These are phyloP conservation scores for Microctonus aethiopoides DNA, from an alignment of 2,888 invertebrate genomes.

Conservation along the genomic window DNA sequence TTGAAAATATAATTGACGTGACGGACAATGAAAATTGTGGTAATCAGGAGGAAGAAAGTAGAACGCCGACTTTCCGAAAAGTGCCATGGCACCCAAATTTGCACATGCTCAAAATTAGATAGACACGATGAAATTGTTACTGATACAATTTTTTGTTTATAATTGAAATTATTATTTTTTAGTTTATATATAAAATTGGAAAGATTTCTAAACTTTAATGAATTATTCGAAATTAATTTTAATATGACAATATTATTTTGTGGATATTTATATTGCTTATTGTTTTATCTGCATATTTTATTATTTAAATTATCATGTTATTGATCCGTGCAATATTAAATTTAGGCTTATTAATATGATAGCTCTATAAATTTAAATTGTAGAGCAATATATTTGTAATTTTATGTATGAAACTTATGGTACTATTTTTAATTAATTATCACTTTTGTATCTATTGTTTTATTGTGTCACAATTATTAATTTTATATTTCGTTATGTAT, in stretches of 20 bases:
- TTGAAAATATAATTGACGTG: constrained; percentile 36
- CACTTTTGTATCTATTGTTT: not conserved
- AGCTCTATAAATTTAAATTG: not conserved
- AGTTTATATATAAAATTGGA: not conserved
- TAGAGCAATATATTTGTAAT: not conserved
- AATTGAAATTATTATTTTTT: not conserved
- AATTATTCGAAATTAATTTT: not conserved
- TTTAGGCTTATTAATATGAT: constrained; percentile 25
- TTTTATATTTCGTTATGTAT: not conserved
- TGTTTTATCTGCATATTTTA: not conserved
- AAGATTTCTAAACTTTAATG: not conserved
- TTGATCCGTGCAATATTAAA: constrained; percentile 43
- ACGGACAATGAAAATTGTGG: constrained; percentile 38
- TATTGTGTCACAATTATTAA: not conserved
- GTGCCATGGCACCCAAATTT: constrained; percentile 68
- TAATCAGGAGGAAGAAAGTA: constrained; percentile 45
- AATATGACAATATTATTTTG: not conserved
- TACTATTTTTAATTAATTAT: not conserved
- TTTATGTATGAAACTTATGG: not conserved
- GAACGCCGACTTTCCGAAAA: constrained; percentile 65
- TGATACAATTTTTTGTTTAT: not conserved
- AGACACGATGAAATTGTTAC: constrained; percentile 41
- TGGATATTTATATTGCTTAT: too few relatives aligned
- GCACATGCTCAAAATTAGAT: constrained; percentile 66
- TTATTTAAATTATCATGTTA: not conserved